phyloP scores from a whole-genome alignment of 2,888 invertebrate genomes.

The Drosophila paramelanica region DNA sequence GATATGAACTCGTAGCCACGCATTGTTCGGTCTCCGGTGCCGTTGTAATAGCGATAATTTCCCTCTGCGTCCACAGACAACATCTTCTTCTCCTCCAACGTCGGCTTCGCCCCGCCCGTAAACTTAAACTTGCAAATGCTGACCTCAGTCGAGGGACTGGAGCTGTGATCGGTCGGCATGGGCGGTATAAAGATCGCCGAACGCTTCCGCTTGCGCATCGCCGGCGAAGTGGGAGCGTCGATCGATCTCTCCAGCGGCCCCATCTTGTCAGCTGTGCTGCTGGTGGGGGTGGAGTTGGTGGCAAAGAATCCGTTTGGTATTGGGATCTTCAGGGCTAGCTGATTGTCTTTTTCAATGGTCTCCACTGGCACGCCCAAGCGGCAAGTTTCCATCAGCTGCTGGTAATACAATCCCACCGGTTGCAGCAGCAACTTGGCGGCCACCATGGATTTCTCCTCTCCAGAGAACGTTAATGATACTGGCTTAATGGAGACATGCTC shows the following conservation, averaged over 20 bases:
- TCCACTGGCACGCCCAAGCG: constrained; percentile 80
- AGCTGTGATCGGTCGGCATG: constrained; percentile 90
- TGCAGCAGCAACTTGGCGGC: constrained; percentile 88
- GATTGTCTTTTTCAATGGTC: constrained; percentile 85
- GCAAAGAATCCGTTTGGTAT: constrained; percentile 77
- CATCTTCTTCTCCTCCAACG: constrained; percentile 96
- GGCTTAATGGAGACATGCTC: constrained; percentile 84
- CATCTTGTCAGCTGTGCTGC: constrained; percentile 20
- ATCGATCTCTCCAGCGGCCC: constrained; percentile 38
- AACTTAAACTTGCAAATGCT: constrained; percentile 97
- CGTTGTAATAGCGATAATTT: constrained; percentile 94
- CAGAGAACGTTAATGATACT: constrained; percentile 84
- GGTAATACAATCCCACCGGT: constrained; percentile 91
- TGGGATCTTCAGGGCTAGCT: constrained; percentile 83
- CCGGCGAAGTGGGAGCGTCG: constrained; percentile 61
- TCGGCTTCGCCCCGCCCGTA: constrained; percentile 95
- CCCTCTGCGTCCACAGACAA: constrained; percentile 95
- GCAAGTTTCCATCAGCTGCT: constrained; percentile 88
- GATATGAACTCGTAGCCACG: constrained; percentile 91
- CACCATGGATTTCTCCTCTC: constrained; percentile 29
- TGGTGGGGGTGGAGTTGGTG: constrained; percentile 58
- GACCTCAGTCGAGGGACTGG: constrained; percentile 93
- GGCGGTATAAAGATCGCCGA: constrained; percentile 94
- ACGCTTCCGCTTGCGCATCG: constrained; percentile 86
- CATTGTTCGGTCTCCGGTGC: constrained; percentile 90